Evolutionary conservation across 2,888 invertebrate species (phyloP).

Genomic region (Halictus quadricinctus): DNA sequence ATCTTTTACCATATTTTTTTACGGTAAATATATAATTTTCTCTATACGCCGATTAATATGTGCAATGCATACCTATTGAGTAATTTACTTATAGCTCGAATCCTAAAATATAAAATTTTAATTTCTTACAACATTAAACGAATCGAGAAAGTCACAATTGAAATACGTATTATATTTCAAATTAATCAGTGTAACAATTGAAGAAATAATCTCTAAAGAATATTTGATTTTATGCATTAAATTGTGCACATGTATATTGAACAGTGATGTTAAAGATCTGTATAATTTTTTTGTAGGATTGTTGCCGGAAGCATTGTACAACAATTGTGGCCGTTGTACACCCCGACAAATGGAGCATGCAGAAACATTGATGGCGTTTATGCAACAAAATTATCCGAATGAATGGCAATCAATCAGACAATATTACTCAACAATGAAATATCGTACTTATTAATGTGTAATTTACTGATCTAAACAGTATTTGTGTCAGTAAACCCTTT

Average conservation of each 20-base stretch:
- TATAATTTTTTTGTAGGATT: conserved; percentile 78
- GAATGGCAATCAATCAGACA: conserved; percentile 82
- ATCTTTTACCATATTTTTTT: too few relatives aligned
- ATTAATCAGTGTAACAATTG: neutral
- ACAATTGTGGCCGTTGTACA: conserved; percentile 84
- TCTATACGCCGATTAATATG: too few relatives aligned
- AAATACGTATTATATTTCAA: neutral
- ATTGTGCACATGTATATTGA: neutral
- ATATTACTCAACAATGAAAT: conserved; percentile 13
- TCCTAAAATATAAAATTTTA: too few relatives aligned
- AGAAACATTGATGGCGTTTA: conserved; percentile 83
- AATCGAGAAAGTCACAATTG: too few relatives aligned
- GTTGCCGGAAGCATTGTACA: conserved; percentile 84
- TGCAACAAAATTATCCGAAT: conserved; percentile 84
- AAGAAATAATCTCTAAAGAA: neutral
- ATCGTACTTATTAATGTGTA: neutral
- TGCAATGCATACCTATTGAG: too few relatives aligned
- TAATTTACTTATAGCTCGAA: too few relatives aligned
- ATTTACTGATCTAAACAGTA: neutral
- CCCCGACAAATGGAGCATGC: conserved; percentile 83
- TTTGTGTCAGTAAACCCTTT: neutral
- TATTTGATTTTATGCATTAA: neutral
- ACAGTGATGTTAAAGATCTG: neutral
- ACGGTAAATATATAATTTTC: too few relatives aligned
- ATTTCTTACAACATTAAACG: too few relatives aligned